Evolutionary conservation across 64 coral and sea anemone genomes (phyloP).

Genomic region (Porites lutea): DNA sequence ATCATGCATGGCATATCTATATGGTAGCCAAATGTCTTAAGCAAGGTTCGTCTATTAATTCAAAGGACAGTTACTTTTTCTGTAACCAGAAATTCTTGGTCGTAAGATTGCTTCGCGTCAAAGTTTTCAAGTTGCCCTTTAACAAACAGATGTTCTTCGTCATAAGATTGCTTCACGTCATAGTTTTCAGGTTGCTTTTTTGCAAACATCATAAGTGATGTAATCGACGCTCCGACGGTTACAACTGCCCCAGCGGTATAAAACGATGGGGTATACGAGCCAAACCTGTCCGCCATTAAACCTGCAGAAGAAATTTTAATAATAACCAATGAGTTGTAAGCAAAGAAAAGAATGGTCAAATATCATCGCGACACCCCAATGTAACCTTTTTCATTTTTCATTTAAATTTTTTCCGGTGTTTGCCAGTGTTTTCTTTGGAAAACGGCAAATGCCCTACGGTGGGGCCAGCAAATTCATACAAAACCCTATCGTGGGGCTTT

Average conservation of each 20-base stretch:
- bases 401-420: no score
- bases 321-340: no score
- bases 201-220: slow-evolving; percentile 5
- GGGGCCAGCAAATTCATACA: no score
- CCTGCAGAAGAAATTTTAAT: neutral
- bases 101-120: neutral
- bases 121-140: neutral
- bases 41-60: no score
- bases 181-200: neutral
- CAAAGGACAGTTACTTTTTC: slow-evolving; percentile 22
- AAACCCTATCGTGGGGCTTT: no score
- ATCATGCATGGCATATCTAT: no score
- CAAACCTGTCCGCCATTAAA: slow-evolving; percentile 53
- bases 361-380: no score
- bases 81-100: neutral
- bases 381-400: no score
- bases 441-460: no score
- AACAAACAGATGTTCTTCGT: neutral
- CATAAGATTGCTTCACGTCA: neutral
- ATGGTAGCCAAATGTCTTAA: neutral
- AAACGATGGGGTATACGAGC: slow-evolving; percentile 48
- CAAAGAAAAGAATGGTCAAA: no score
- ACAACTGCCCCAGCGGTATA: slow-evolving; percentile 40
- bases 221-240: slow-evolving; percentile 23
- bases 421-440: no score